Evolutionary conservation across 2,113 vertebrate species (phyloP).

Genomic region (Felis chaus): DNA sequence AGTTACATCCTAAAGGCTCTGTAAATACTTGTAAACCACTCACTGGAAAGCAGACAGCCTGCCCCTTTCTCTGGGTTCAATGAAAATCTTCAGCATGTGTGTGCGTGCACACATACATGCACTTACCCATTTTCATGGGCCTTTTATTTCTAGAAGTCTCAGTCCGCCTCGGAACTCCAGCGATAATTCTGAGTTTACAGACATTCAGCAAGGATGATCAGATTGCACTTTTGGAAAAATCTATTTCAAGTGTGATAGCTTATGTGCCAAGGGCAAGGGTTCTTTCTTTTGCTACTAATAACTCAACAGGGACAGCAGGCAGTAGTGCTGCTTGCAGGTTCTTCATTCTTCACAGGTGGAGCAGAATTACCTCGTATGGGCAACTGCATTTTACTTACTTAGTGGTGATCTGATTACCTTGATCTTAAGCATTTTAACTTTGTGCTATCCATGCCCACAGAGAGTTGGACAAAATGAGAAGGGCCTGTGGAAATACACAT

Average conservation of each 20-base stretch:
- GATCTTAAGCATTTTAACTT: slow-evolving; percentile 80
- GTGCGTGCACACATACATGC: accelerated
- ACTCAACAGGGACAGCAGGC: slow-evolving; percentile 73
- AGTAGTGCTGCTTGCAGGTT: slow-evolving; percentile 68
- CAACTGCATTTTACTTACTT: slow-evolving; percentile 68
- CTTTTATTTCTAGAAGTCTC: slow-evolving; percentile 69
- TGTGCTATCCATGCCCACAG: slow-evolving; percentile 61
- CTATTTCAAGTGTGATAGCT: slow-evolving; percentile 80
- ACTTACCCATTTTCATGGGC: not conserved
- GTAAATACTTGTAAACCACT: not conserved
- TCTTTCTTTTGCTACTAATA: slow-evolving; percentile 81
- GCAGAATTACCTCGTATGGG: slow-evolving; percentile 19
- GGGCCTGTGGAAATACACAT: slow-evolving; percentile 64
- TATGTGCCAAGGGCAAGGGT: slow-evolving; percentile 81
- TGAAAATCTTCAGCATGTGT: not conserved
- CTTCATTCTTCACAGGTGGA: slow-evolving; percentile 78
- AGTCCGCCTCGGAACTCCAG: slow-evolving; percentile 54
- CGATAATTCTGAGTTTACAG: slow-evolving; percentile 82
- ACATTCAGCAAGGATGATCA: slow-evolving; percentile 81
- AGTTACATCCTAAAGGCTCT: not conserved
- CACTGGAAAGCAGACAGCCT: not conserved
- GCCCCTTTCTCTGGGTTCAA: not conserved
- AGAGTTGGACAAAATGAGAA: slow-evolving; percentile 61
- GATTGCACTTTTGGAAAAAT: slow-evolving; percentile 82
- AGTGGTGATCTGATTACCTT: slow-evolving; percentile 77